Conservation (phyloP, 2,888 invertebrate species). For the Cosmopolites sordidus region DNA sequence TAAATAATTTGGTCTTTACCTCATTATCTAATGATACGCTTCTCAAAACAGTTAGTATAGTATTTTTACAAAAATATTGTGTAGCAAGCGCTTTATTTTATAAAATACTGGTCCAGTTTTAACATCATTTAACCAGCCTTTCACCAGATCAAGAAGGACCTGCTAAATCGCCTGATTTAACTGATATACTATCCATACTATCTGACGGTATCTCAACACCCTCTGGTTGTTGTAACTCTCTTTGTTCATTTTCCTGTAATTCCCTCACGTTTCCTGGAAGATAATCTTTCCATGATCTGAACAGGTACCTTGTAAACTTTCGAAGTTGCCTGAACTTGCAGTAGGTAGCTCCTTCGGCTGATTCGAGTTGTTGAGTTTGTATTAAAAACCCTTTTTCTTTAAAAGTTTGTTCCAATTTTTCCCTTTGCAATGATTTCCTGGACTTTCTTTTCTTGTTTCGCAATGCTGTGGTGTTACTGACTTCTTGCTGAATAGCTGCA, state of each 20-base stretch:
- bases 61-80: no score
- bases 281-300: constrained; percentile 91
- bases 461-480: constrained; percentile 35
- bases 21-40: no score
- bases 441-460: constrained; percentile 65
- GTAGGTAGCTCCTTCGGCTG: constrained; percentile 89
- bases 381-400: constrained; percentile 90
- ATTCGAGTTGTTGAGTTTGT: constrained; percentile 88
- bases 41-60: no score
- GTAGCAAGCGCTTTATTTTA: no score
- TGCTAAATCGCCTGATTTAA: constrained; percentile 34
- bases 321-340: constrained; percentile 87
- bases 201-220: constrained; percentile 24
- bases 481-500: constrained; percentile 31
- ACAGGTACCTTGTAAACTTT: constrained; percentile 87
- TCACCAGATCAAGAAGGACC: background rate
- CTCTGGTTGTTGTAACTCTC: constrained; percentile 26
- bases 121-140: no score
- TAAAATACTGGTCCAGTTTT: no score
- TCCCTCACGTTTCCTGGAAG: constrained; percentile 62
- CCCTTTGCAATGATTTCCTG: constrained; percentile 76
- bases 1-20: no score
- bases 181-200: constrained; percentile 31
- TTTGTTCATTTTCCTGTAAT: constrained; percentile 38
- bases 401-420: constrained; percentile 87